phyloP scores from a whole-genome alignment of 1,140 invertebrate genomes.

The Drosophila obscura region DNA sequence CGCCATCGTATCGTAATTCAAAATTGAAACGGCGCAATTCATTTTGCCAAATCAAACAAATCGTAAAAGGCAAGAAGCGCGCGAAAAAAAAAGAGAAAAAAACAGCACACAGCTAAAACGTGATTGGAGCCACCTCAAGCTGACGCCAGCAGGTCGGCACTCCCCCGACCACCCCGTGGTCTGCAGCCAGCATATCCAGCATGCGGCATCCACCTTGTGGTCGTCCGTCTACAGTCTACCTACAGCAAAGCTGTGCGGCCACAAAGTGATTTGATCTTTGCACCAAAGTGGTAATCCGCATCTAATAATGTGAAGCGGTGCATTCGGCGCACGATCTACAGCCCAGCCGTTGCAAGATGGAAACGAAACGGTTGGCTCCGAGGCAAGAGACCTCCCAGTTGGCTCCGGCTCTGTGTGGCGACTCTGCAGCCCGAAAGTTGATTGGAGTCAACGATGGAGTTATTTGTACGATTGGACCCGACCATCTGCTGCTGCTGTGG shows the following conservation, averaged over 20 bases:
- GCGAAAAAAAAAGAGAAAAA: conserved; percentile 38
- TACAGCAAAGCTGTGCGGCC: conserved; percentile 41
- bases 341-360: conserved; percentile 7
- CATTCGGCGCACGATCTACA: conserved; percentile 76
- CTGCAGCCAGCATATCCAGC: conserved; percentile 5
- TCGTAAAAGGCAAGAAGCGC: conserved; percentile 75
- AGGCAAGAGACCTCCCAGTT: conserved; percentile 67
- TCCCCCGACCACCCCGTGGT: conserved; percentile 13
- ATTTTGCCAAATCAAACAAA: conserved; percentile 81
- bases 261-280: conserved; percentile 82
- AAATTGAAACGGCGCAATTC: conserved; percentile 78
- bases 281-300: conserved; percentile 82
- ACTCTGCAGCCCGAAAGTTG: conserved; percentile 63
- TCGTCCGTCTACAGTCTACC: conserved; percentile 4
- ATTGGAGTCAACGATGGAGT: conserved; percentile 82
- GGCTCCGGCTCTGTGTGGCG: conserved; percentile 33
- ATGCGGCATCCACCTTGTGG: conserved; percentile 23
- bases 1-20: conserved; percentile 64
- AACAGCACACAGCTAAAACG: conserved; percentile 47
- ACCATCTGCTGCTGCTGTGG: conserved; percentile 27
- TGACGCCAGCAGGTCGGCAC: conserved; percentile 63
- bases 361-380: background rate
- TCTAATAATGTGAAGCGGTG: conserved; percentile 82
- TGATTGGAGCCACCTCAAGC: conserved; percentile 79
- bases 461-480: conserved; percentile 69